Evolutionary conservation across 2,797 vertebrate species (phyloP), one percentile per base, ranked within the genome.

Genomic region (Diplodus puntazzo): DNA sequence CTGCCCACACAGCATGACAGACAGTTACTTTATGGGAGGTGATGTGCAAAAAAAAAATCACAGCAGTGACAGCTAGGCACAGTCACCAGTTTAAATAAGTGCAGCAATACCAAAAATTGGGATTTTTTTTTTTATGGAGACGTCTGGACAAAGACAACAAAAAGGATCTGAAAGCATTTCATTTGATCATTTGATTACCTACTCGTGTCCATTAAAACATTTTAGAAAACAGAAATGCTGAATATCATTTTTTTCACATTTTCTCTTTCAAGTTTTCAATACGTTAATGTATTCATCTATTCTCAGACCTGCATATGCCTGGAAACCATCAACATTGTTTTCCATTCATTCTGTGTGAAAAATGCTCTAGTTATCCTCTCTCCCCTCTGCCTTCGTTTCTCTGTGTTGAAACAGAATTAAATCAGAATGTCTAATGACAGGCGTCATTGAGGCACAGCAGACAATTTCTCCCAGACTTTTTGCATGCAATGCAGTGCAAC

Each of bases 311-410:
- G 53, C 46, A 20, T 57, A 34, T 62, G 61, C 27, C 65, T 63
- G 20, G 9, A 68, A 59, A 42, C 43, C 13, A 34, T 12, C 34
- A 52, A 52, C 20, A 46, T 17, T 62, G 8, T 68, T 70, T 54
- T 20, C 49, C 17, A 68, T 30, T 48, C 70, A 39, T 70, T 66
- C 30, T 25, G 43, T 25, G 23, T 60, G 61, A 73, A 69, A 78
- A 66, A 66, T 59, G 5, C 6, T 57, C 11, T 21, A 11, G 52
- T 46, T 34, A 14, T 59, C 17, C 16, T 74, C 42, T 67, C 34
- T 48, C 18, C 16, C 3, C 14, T 52, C 54, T 49, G 54, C 50
- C 10, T 18, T 66, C 12, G 7, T 6, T 64, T 72, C 46, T 21
- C 42, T 42, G 13, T n/a, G 14, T 45, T 66, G 61, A 63, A 50